Evolutionary conservation across 2,113 vertebrate genomes (phyloP).

Genomic region (Chaenocephalus aceratus): DNA sequence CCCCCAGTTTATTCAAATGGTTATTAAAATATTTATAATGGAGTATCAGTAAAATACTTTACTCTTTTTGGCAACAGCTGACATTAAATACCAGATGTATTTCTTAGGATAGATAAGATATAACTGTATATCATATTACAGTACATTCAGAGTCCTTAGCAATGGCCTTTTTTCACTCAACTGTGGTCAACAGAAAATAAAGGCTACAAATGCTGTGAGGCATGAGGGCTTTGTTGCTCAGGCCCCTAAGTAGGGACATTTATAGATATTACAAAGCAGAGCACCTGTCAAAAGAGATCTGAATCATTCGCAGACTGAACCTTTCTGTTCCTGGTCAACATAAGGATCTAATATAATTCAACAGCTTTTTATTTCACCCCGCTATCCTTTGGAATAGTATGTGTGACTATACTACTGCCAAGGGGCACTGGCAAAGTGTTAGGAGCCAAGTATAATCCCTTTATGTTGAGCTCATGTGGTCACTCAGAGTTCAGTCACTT

Average conservation of each 20-base stretch:
- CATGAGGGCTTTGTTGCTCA: constrained; percentile 61
- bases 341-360: constrained; percentile 51
- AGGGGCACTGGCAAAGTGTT: constrained; percentile 17
- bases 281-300: constrained; percentile 75
- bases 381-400: constrained; percentile 21
- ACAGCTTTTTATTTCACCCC: constrained; percentile 26
- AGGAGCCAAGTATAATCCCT: constrained; percentile 59
- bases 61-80: too few relatives aligned
- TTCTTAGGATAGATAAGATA: too few relatives aligned
- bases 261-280: constrained; percentile 81
- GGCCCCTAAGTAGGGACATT: constrained; percentile 76
- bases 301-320: constrained; percentile 56
- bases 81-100: too few relatives aligned
- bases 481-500: constrained; percentile 66
- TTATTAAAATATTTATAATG: too few relatives aligned
- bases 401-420: constrained; percentile 4
- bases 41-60: too few relatives aligned
- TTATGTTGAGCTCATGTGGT: constrained; percentile 58
- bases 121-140: too few relatives aligned
- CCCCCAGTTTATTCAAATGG: too few relatives aligned
- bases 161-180: constrained; percentile 16
- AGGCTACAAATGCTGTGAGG: constrained; percentile 49
- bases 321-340: constrained; percentile 64
- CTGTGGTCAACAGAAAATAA: constrained; percentile 57
- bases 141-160: too few relatives aligned